Conservation (phyloP, 2,888 invertebrate species). For the Trachelus troglodyta region DNA sequence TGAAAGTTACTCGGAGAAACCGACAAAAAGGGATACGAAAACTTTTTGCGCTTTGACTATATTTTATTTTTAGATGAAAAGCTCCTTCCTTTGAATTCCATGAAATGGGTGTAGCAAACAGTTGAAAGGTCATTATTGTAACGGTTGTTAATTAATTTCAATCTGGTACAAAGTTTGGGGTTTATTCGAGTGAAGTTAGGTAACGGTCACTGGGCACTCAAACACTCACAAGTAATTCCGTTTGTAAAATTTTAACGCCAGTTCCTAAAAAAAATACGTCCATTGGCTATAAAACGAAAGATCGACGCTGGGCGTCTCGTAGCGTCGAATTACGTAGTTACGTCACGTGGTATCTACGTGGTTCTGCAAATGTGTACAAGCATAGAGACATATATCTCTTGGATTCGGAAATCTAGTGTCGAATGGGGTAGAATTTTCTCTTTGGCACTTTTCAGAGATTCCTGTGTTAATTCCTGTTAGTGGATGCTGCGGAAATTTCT, state of each 20-base stretch:
- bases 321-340: neutral
- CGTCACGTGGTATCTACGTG: neutral
- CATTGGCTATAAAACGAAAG: conserved; percentile 47
- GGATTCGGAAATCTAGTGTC: neutral
- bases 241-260: conserved; percentile 37
- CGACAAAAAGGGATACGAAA: neutral
- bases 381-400: neutral
- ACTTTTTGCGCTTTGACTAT: neutral
- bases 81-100: neutral
- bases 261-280: conserved; percentile 30
- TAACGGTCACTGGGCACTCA: neutral
- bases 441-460: conserved; percentile 4
- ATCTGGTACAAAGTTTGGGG: neutral
- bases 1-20: neutral
- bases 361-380: neutral
- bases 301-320: neutral
- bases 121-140: neutral
- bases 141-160: neutral
- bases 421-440: neutral
- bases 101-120: neutral
- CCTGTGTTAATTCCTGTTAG: conserved; percentile 35
- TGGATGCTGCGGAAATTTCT: neutral
- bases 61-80: neutral
- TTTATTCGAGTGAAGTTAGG: neutral
- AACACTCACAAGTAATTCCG: neutral